phyloP scores from a whole-genome alignment of 2,797 vertebrate species.

The Amniataba percoides region DNA sequence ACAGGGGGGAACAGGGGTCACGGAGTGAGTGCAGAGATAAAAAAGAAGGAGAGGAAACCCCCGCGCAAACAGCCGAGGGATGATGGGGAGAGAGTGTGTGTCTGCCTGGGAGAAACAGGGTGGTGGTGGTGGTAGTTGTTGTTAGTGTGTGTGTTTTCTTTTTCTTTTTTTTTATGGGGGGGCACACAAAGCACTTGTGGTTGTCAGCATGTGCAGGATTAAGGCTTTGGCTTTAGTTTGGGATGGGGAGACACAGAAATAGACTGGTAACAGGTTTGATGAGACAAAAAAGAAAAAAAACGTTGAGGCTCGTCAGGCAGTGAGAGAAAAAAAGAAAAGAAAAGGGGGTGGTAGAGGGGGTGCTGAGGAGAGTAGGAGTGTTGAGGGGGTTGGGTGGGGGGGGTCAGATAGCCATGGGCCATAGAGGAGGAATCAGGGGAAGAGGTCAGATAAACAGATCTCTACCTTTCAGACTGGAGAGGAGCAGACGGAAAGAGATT shows the following conservation, averaged over 20 bases:
- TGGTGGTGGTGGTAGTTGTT: conserved; percentile 56
- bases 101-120: conserved; percentile 60
- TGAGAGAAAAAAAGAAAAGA: conserved; percentile 39
- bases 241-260: conserved; percentile 48
- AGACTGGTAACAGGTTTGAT: conserved; percentile 49
- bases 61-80: conserved; percentile 82
- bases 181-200: conserved; percentile 73
- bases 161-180: conserved; percentile 28
- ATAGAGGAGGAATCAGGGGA: conserved; percentile 80
- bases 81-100: conserved; percentile 77
- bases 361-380: conserved; percentile 37
- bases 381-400: conserved; percentile 67
- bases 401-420: conserved; percentile 86
- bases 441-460: conserved; percentile 86
- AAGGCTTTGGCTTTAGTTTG: conserved; percentile 73
- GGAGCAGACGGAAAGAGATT: conserved; percentile 57
- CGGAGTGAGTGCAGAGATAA: conserved; percentile 85
- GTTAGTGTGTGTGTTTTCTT: conserved; percentile 35
- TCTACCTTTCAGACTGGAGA: conserved; percentile 75
- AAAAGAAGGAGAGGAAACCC: conserved; percentile 84
- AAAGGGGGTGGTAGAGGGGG: conserved; percentile 42
- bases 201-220: conserved; percentile 77
- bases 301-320: conserved; percentile 32
- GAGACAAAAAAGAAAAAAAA: conserved; percentile 36
- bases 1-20: conserved; percentile 88